Conservation (phyloP, 1,140 invertebrate genomes). For the Microplitis mediator region DNA sequence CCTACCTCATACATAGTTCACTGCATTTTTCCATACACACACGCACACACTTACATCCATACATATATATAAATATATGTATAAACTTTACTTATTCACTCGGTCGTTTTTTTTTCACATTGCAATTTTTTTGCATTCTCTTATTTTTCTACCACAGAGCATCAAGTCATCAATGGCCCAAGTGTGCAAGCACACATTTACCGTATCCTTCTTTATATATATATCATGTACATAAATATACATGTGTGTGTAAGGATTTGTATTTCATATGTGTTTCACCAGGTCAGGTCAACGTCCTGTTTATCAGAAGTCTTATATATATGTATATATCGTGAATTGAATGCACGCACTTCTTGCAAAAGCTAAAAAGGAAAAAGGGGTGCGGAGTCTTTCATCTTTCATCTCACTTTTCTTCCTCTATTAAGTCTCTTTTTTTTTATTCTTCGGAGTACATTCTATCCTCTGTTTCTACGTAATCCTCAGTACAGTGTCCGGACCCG, state of each 20-base stretch:
- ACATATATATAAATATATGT: neutral
- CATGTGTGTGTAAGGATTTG: slow-evolving; percentile 45
- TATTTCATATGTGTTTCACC: slow-evolving; percentile 60
- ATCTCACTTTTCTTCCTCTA: neutral
- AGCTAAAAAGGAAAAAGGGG: slow-evolving; percentile 26
- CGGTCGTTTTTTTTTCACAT: neutral
- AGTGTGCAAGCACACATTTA: neutral
- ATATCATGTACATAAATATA: too few relatives aligned
- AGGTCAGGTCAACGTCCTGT: slow-evolving; percentile 63
- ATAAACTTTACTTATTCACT: neutral
- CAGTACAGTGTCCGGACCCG: neutral
- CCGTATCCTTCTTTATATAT: neutral
- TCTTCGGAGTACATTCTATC: neutral
- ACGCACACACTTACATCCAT: too few relatives aligned
- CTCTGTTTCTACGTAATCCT: neutral
- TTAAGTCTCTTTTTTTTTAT: neutral
- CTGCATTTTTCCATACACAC: slow-evolving; percentile 22
- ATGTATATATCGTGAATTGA: neutral
- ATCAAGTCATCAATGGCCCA: neutral
- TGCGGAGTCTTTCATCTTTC: neutral
- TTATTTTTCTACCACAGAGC: neutral
- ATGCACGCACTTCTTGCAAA: slow-evolving; percentile 24
- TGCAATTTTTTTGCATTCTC: neutral
- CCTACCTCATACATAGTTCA: slow-evolving; percentile 37
- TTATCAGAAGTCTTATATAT: slow-evolving; percentile 30